Evolutionary conservation across 2,113 vertebrate species (phyloP).

Genomic region (Strix aluco): DNA sequence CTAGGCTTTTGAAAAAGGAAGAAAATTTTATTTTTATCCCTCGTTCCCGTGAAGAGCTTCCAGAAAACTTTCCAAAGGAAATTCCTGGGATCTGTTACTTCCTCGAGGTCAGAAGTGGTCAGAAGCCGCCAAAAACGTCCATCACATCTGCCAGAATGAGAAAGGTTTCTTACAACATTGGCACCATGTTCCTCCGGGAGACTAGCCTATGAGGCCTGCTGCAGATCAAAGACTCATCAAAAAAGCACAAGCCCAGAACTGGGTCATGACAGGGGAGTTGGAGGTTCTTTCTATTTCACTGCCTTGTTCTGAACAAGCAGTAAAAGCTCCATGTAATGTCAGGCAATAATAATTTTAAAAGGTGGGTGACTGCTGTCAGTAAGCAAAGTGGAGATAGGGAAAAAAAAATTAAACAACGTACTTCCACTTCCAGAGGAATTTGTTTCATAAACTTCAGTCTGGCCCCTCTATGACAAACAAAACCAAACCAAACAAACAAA

Average conservation of each 20-base stretch:
- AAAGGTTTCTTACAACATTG: slow-evolving; percentile 97
- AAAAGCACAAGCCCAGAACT: slow-evolving; percentile 80
- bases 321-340: slow-evolving; percentile 69
- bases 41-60: slow-evolving; percentile 95
- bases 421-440: slow-evolving; percentile 47
- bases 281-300: slow-evolving; percentile 66
- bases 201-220: slow-evolving; percentile 90
- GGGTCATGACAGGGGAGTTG: slow-evolving; percentile 62
- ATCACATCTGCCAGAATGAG: slow-evolving; percentile 88
- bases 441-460: slow-evolving; percentile 46
- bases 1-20: slow-evolving; percentile 92
- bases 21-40: slow-evolving; percentile 92
- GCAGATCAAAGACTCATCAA: slow-evolving; percentile 73
- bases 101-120: slow-evolving; percentile 90
- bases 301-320: slow-evolving; percentile 60
- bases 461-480: slow-evolving; percentile 40
- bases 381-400: slow-evolving; percentile 14
- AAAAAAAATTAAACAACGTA: neutral
- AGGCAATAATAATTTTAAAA: slow-evolving; percentile 80
- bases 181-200: slow-evolving; percentile 98
- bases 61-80: slow-evolving; percentile 98
- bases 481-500: neutral
- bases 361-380: slow-evolving; percentile 60
- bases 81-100: slow-evolving; percentile 98
- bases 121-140: slow-evolving; percentile 85